phyloP scores from a whole-genome alignment of 2,888 invertebrate genomes.

The Caenorhabditis sp. region DNA sequence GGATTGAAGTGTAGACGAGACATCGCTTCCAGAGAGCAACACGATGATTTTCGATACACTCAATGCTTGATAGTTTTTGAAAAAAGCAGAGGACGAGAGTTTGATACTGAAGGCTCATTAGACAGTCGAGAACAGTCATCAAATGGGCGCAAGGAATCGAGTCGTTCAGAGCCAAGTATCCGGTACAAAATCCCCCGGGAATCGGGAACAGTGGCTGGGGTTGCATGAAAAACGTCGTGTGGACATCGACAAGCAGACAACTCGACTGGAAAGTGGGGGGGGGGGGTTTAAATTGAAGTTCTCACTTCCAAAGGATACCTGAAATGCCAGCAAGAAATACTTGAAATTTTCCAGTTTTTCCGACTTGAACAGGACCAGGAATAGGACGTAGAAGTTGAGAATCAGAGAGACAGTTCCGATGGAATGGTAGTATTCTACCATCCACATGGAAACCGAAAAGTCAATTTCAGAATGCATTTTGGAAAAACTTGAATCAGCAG shows the following conservation, averaged over 20 bases:
- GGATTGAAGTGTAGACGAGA: too few species aligned
- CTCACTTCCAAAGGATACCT: neutral
- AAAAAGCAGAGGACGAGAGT: neutral
- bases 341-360: constrained; percentile 8
- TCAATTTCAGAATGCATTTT: constrained; percentile 1
- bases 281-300: neutral
- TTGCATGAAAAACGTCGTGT: constrained; percentile 1
- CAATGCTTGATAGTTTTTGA: neutral
- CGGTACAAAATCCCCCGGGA: neutral
- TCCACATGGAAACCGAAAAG: constrained; percentile 5
- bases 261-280: neutral
- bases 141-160: neutral
- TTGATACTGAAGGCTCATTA: neutral
- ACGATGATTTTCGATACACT: too few species aligned
- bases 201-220: constrained; percentile 8
- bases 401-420: constrained; percentile 1
- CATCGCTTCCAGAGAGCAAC: too few species aligned
- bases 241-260: neutral
- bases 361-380: neutral
- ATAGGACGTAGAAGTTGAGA: constrained; percentile 3
- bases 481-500: too few species aligned
- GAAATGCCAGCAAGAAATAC: constrained; percentile 12
- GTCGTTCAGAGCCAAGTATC: neutral
- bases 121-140: neutral
- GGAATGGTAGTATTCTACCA: constrained; percentile 15